These are phyloP conservation scores for Lepus timidus DNA, from an alignment of 2,113 vertebrate species.

Conservation along the genomic window DNA sequence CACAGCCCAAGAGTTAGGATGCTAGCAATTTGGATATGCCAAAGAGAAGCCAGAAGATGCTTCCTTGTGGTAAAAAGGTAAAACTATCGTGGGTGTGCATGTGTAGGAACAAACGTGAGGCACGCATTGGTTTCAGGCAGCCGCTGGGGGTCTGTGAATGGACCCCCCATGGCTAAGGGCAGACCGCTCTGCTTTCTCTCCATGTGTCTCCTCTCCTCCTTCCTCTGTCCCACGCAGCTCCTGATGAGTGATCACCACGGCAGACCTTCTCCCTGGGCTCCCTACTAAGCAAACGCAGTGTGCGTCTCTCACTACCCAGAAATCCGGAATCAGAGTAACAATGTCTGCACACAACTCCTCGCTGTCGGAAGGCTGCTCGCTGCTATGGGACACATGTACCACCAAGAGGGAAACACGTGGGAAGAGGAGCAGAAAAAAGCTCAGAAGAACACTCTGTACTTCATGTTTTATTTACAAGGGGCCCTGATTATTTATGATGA, in stretches of 20 bases:
- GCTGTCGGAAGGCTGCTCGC: constrained; percentile 26
- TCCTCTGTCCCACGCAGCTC: neutral
- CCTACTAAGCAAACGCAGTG: neutral
- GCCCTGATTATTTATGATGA: constrained; percentile 64
- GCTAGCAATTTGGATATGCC: neutral
- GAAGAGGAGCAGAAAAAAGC: constrained; percentile 59
- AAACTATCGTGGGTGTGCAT: neutral
- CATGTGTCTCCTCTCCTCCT: neutral
- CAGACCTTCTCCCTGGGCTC: neutral
- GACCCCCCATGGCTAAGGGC: too few relatives aligned
- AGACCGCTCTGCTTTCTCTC: neutral
- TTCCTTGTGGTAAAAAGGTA: neutral
- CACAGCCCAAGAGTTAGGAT: neutral
- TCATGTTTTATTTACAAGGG: constrained; percentile 50
- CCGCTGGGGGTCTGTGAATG: neutral
- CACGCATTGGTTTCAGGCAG: neutral
- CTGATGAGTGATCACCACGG: neutral
- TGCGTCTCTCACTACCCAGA: constrained; percentile 37
- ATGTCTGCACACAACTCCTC: neutral
- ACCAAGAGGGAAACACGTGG: constrained; percentile 64
- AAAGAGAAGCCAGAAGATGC: neutral
- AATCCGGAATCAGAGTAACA: constrained; percentile 20
- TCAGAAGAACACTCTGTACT: constrained; percentile 74
- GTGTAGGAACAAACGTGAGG: neutral
- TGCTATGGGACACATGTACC: constrained; percentile 40